phyloP scores from a whole-genome alignment of 1,140 invertebrate genomes.

The Hycleus phaleratus region DNA sequence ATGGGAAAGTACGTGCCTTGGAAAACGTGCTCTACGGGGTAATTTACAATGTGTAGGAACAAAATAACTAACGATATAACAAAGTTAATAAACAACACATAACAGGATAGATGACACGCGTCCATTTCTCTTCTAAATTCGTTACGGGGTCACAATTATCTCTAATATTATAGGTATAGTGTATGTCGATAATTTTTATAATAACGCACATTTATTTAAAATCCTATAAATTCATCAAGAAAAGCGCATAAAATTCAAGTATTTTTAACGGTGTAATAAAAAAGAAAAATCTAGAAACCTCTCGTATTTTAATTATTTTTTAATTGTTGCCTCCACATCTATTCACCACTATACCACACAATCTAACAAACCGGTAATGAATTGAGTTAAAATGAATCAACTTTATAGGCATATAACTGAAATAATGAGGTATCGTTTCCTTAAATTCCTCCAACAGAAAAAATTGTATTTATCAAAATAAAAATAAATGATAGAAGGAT shows the following conservation, averaged over 20 bases:
- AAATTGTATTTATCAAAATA: too few species aligned
- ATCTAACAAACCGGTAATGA: background rate
- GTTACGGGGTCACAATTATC: too few species aligned
- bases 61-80: constrained; percentile 27
- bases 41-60: constrained; percentile 16
- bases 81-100: constrained; percentile 23
- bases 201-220: background rate
- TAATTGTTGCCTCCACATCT: background rate
- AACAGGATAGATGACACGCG: background rate
- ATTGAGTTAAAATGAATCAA: constrained; percentile 1
- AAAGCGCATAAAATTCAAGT: background rate
- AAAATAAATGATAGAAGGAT: too few species aligned
- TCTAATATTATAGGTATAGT: too few species aligned
- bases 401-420: constrained; percentile 6
- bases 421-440: constrained; percentile 14
- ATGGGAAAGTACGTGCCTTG: constrained; percentile 18
- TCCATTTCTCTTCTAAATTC: background rate
- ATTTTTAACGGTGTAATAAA: background rate
- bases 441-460: constrained; percentile 6
- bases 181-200: too few species aligned
- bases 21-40: constrained; percentile 16
- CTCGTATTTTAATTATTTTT: constrained; percentile 1
- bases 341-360: too few species aligned
- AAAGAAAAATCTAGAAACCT: constrained; percentile 3
- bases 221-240: constrained; percentile 6